Conservation (phyloP, 2,888 invertebrate genomes). For the Phaedon cochleariae region DNA sequence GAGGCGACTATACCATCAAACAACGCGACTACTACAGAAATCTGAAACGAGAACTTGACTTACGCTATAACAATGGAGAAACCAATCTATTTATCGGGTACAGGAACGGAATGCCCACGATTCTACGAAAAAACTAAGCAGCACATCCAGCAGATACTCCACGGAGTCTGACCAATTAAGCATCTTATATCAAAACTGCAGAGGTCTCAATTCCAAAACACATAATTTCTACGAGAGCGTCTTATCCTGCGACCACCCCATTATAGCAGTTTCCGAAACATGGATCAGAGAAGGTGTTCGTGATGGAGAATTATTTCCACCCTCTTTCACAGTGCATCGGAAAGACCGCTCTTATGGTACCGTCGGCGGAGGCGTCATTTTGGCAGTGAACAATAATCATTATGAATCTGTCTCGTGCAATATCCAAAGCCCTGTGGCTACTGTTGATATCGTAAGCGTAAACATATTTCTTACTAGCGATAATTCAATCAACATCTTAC, state of each 20-base stretch:
- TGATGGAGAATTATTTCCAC: neutral
- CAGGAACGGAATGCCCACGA: neutral
- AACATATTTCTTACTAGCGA: neutral
- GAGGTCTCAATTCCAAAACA: neutral
- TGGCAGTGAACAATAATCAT: neutral
- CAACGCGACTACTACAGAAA: neutral
- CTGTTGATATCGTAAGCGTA: too few species aligned
- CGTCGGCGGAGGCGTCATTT: neutral
- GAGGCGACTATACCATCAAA: neutral
- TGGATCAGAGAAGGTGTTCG: too few species aligned
- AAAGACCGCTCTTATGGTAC: neutral
- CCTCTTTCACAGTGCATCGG: neutral
- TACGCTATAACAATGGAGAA: neutral
- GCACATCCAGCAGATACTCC: neutral
- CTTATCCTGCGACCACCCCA: neutral
- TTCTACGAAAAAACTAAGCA: neutral
- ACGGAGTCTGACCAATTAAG: neutral
- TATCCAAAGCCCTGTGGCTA: too few species aligned
- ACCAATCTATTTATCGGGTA: slow-evolving; percentile 1
- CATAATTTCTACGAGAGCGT: neutral
- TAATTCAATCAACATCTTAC: neutral
- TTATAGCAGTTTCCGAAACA: neutral
- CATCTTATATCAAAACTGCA: neutral
- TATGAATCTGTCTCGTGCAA: too few species aligned
- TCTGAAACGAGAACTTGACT: neutral